Evolutionary conservation across 2,113 vertebrate genomes (phyloP).

Genomic region (Saguinus midas): DNA sequence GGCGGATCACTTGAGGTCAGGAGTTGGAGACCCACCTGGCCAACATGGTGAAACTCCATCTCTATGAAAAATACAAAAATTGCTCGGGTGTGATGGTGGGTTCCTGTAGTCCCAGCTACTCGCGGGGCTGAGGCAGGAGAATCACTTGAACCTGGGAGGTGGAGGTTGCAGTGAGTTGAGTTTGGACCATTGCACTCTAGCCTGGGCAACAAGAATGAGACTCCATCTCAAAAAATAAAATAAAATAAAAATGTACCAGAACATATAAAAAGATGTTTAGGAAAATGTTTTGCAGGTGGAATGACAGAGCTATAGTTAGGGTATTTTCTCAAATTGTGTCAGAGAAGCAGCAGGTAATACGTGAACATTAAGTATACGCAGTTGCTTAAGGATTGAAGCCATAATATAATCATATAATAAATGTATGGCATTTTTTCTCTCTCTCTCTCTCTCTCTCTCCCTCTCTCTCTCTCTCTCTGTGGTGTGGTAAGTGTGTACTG

Average conservation of each 20-base stretch:
- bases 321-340: background rate
- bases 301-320: background rate
- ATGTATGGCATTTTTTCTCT: background rate
- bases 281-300: background rate
- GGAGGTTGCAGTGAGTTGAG: too few relatives aligned
- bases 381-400: slow-evolving; percentile 18
- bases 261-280: background rate
- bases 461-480: background rate
- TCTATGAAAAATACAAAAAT: too few relatives aligned
- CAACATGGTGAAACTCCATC: too few relatives aligned
- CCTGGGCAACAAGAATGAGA: too few relatives aligned
- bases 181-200: too few relatives aligned
- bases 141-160: too few relatives aligned
- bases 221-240: too few relatives aligned
- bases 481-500: background rate
- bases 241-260: background rate
- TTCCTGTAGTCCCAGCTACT: too few relatives aligned
- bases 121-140: too few relatives aligned
- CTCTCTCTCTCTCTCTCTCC: background rate
- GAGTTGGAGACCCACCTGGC: too few relatives aligned
- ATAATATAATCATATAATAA: background rate
- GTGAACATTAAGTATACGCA: background rate
- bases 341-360: background rate
- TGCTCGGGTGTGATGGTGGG: too few relatives aligned
- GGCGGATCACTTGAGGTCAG: too few relatives aligned